Evolutionary conservation across 1,140 invertebrate genomes (phyloP).

Genomic region (Copidosoma floridanum): DNA sequence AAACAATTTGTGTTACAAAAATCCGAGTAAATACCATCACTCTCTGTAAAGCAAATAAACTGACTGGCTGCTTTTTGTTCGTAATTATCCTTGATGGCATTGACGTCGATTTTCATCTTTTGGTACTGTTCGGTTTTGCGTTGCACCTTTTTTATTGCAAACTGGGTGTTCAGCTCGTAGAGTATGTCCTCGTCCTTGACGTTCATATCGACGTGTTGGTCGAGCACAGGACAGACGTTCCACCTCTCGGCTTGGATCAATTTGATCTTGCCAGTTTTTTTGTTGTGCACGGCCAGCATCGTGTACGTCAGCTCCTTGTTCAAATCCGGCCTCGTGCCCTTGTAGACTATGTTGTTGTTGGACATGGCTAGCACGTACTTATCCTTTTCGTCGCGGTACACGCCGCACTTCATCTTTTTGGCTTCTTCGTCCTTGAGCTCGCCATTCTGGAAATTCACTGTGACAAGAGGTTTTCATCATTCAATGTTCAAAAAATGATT

Average conservation of each 20-base stretch:
- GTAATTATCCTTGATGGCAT: too few relatives aligned
- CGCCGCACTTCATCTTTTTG: constrained; percentile 41
- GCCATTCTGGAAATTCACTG: constrained; percentile 52
- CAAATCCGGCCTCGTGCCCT: constrained; percentile 42
- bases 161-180: constrained; percentile 53
- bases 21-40: too few relatives aligned
- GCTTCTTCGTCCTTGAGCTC: constrained; percentile 41
- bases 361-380: constrained; percentile 45
- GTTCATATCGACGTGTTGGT: constrained; percentile 28
- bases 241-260: constrained; percentile 46
- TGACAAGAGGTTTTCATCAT: constrained; percentile 12
- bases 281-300: constrained; percentile 51
- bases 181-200: constrained; percentile 29
- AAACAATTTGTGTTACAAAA: too few relatives aligned
- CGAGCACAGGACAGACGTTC: constrained; percentile 46
- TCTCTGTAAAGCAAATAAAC: too few relatives aligned
- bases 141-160: constrained; percentile 58
- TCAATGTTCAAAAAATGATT: not conserved
- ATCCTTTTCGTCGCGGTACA: constrained; percentile 40
- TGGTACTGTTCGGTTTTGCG: constrained; percentile 55
- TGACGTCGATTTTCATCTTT: constrained; percentile 52
- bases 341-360: constrained; percentile 47
- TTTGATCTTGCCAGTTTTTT: constrained; percentile 43
- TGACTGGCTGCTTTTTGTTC: constrained; percentile 54
- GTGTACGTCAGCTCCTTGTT: constrained; percentile 38